Evolutionary conservation across 2,797 vertebrate genomes (phyloP), one percentile per base, ranked within the genome.

Genomic region (Aythya fuligula): DNA sequence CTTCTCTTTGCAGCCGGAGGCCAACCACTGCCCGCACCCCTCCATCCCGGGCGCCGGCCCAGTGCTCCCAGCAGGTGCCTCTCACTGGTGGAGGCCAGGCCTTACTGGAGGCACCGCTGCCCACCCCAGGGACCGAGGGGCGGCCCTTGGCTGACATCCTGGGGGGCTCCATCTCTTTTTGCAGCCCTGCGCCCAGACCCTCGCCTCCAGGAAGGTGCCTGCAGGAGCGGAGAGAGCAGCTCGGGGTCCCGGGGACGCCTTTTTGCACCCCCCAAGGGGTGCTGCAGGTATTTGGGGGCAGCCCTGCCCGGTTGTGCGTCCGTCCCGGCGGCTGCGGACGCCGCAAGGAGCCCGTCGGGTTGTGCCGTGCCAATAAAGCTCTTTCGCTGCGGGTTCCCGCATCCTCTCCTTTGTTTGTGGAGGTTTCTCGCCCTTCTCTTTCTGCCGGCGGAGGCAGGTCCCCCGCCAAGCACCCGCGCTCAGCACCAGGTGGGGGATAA

Each of bases 391-490:
- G 62, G 96, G 90, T 43, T 88, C 88, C 95, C 25, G 90, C 94
- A 95, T 96, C 91, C 67, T 96, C 96, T 96, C 92, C 89, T 96
- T 96, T 96, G 96, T 96, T 95, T 27, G 0, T 3, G 38, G 89
- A 89, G 81, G 17, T 73, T 92, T 93, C 86, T 95, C 11, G 0
- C 65, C 85, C 28, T 1, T 89, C 69, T 73, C 53, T 66, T 77
- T 60, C 2, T 11, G 76, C 13, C 5, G 0, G 76, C 1, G 0
- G 66, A 75, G 74, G 85, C 81, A 85, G 85, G 92, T 87, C 34
- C 13, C 39, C 38, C 14, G 10, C 62, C 60, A 79, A 91, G 81
- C 81, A 92, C 70, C 70, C 28, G 0, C 36, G 1, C 66, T 81
- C 81, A 45, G 89, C 74, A 22, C 73, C 76, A 61, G 86, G 72